Conservation (phyloP, 2,113 vertebrate species). For the Cyrtonyx montezumae region DNA sequence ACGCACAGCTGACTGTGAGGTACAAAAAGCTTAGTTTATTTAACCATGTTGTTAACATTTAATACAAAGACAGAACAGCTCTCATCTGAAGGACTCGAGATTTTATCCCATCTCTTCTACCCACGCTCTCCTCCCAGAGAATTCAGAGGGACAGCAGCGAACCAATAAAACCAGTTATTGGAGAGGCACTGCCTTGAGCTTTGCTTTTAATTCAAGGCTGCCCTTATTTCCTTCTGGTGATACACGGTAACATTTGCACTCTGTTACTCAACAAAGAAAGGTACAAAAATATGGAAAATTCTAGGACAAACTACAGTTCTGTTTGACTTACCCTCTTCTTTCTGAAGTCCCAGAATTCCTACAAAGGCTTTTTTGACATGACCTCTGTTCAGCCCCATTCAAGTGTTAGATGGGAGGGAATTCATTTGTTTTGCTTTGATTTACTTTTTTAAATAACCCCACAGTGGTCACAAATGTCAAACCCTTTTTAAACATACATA, state of each 20-base stretch:
- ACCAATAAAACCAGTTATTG: background rate
- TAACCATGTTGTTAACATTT: constrained; percentile 66
- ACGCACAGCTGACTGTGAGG: constrained; percentile 37
- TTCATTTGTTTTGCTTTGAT: background rate
- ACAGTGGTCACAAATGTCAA: constrained; percentile 54
- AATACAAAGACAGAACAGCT: constrained; percentile 73
- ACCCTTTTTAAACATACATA: constrained; percentile 55
- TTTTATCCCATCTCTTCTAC: constrained; percentile 21
- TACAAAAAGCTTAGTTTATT: constrained; percentile 83
- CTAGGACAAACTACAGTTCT: constrained; percentile 49
- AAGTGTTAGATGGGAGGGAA: constrained; percentile 48
- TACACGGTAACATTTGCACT: background rate
- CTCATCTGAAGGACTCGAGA: background rate
- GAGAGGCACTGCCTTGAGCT: background rate
- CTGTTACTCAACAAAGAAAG: background rate
- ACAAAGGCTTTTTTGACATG: constrained; percentile 31
- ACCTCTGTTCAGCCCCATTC: constrained; percentile 31
- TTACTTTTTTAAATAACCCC: constrained; percentile 38
- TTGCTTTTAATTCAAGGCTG: background rate
- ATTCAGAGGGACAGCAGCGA: background rate
- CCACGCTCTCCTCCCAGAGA: constrained; percentile 39
- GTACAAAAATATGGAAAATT: constrained; percentile 47
- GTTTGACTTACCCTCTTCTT: background rate
- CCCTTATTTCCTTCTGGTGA: background rate
- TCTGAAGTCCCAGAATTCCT: constrained; percentile 28